These are phyloP conservation scores for Tryphoninae sp. DNA, from an alignment of 2,888 invertebrate species.

Conservation along the genomic window DNA sequence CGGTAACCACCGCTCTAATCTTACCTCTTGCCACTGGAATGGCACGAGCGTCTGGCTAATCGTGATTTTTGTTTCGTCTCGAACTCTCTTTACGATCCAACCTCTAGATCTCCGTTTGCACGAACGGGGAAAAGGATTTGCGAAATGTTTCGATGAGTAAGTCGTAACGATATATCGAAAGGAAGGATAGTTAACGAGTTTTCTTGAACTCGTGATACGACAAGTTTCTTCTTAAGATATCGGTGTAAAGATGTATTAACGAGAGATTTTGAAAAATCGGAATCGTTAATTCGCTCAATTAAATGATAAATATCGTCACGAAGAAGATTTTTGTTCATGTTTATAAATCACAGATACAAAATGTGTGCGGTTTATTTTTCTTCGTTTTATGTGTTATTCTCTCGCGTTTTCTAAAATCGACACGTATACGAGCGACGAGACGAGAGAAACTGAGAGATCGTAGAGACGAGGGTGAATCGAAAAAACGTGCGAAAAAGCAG, in stretches of 20 bases:
- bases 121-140: neutral
- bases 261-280: neutral
- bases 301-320: neutral
- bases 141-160: neutral
- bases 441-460: slow-evolving; percentile 41
- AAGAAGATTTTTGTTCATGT: neutral
- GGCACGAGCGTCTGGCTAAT: neutral
- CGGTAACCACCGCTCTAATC: slow-evolving; percentile 4
- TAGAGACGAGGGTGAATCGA: slow-evolving; percentile 25
- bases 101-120: neutral
- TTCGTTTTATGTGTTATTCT: neutral
- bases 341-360: neutral
- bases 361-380: neutral
- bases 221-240: too few relatives aligned
- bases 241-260: too few relatives aligned
- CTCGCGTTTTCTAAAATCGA: neutral
- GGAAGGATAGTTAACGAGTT: neutral
- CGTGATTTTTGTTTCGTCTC: neutral
- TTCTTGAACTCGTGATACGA: neutral
- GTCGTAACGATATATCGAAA: neutral
- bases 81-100: neutral
- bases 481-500: neutral
- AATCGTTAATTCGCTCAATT: neutral
- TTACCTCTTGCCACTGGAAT: neutral
- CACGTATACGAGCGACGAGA: neutral